Evolutionary conservation across 2,888 invertebrate species (phyloP).

Genomic region (Lithophane semibrunnea): DNA sequence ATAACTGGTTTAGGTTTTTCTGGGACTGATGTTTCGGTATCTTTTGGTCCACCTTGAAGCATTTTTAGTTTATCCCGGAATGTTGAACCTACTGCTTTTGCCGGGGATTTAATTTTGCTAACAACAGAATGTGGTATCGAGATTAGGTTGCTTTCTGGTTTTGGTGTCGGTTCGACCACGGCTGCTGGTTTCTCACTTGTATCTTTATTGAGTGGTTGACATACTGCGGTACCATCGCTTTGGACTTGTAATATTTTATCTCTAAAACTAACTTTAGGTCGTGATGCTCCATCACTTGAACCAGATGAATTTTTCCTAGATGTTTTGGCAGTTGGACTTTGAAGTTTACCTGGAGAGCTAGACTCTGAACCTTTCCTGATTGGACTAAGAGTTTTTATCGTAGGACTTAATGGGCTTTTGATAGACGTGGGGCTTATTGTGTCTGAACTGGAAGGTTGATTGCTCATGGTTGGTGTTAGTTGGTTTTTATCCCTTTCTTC

Average conservation of each 20-base stretch:
- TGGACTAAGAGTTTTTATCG: conserved; percentile 87
- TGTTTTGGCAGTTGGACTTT: conserved; percentile 86
- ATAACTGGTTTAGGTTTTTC: conserved; percentile 79
- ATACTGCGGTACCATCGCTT: conserved; percentile 87
- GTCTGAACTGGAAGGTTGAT: conserved; percentile 88
- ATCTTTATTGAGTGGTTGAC: conserved; percentile 86
- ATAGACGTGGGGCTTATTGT: conserved; percentile 89
- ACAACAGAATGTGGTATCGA: conserved; percentile 89
- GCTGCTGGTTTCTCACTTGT: conserved; percentile 85
- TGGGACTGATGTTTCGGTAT: conserved; percentile 70
- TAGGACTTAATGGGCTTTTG: conserved; percentile 88
- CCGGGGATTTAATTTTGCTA: conserved; percentile 89
- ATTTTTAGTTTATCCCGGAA: conserved; percentile 88
- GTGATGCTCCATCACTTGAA: conserved; percentile 84
- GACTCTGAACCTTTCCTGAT: conserved; percentile 88
- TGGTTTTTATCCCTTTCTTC: conserved; percentile 91
- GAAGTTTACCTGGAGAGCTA: conserved; percentile 87
- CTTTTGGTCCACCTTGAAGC: conserved; percentile 84
- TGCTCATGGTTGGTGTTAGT: conserved; percentile 84
- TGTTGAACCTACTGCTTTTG: conserved; percentile 86
- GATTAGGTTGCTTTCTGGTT: conserved; percentile 86
- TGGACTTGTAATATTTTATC: conserved; percentile 91
- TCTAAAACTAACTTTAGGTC: conserved; percentile 91
- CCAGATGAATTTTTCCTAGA: conserved; percentile 88
- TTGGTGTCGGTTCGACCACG: conserved; percentile 86